These are phyloP conservation scores for Octomys mimax DNA, from an alignment of 2,797 vertebrate species.

Conservation along the genomic window DNA sequence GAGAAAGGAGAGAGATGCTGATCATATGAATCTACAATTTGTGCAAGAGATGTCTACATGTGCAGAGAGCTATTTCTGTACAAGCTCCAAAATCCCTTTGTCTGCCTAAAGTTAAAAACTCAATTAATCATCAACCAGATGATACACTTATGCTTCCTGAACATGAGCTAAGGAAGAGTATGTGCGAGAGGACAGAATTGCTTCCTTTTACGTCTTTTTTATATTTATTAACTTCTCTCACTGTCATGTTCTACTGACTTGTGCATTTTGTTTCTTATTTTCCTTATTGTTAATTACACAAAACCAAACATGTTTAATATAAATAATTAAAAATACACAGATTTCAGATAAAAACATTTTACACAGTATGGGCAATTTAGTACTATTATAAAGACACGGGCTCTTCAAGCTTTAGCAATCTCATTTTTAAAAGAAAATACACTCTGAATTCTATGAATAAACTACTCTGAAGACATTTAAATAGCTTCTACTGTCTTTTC, in stretches of 20 bases:
- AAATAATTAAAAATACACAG: not conserved
- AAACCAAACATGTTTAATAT: not conserved
- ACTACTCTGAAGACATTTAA: not conserved
- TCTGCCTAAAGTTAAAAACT: conserved; percentile 21
- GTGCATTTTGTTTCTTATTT: not conserved
- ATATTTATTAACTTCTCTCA: not conserved
- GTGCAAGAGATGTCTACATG: not conserved
- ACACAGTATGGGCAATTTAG: not conserved
- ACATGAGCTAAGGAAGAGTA: not conserved
- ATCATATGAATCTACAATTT: not conserved
- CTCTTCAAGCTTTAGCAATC: not conserved
- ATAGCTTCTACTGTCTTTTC: not conserved
- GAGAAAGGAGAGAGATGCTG: not conserved
- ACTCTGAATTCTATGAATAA: not conserved
- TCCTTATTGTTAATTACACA: not conserved
- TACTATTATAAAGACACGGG: not conserved
- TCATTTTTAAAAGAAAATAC: not conserved
- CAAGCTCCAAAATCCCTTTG: not conserved
- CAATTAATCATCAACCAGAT: conserved; percentile 50
- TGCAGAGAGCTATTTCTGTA: not conserved
- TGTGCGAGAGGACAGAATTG: not conserved
- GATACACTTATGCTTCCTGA: not conserved
- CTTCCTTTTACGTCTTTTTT: conserved; percentile 21
- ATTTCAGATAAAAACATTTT: conserved; percentile 17
- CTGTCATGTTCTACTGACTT: not conserved